Percentiles rank a stretch among this genome's conserved stretches.
Evolutionary conservation across 2,113 vertebrate species (phyloP).

Genomic region (Nannospalax galili): DNA sequence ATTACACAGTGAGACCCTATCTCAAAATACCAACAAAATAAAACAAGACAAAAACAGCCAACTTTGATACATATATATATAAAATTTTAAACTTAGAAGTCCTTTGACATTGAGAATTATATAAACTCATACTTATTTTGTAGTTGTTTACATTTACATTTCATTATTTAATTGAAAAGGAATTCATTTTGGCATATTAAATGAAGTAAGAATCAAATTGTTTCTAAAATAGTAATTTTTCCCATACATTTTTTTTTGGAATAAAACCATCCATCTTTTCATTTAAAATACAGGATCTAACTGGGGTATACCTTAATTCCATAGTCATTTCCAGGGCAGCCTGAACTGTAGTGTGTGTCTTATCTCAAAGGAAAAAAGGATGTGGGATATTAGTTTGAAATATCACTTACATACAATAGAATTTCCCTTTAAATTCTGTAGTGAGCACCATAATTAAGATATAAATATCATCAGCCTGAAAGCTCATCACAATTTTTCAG

Average conservation of each 20-base stretch:
- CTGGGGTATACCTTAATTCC: no score
- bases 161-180: background rate
- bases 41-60: background rate
- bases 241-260: constrained; percentile 30
- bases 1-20: no score
- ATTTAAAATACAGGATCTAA: background rate
- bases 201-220: background rate
- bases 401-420: background rate
- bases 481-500: background rate
- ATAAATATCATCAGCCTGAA: background rate
- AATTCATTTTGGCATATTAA: background rate
- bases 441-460: background rate
- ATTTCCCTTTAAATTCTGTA: background rate
- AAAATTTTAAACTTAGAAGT: background rate
- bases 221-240: background rate
- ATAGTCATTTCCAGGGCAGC: no score
- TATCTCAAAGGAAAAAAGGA: background rate
- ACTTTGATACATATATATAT: background rate
- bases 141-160: background rate
- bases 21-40: no score
- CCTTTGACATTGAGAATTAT: background rate
- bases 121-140: constrained; percentile 1
- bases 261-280: background rate
- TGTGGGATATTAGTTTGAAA: background rate
- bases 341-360: background rate